Evolutionary conservation across 2,888 invertebrate genomes (phyloP), one percentile per base, ranked within the genome.

Genomic region (Lepeophtheirus nordmannii): DNA sequence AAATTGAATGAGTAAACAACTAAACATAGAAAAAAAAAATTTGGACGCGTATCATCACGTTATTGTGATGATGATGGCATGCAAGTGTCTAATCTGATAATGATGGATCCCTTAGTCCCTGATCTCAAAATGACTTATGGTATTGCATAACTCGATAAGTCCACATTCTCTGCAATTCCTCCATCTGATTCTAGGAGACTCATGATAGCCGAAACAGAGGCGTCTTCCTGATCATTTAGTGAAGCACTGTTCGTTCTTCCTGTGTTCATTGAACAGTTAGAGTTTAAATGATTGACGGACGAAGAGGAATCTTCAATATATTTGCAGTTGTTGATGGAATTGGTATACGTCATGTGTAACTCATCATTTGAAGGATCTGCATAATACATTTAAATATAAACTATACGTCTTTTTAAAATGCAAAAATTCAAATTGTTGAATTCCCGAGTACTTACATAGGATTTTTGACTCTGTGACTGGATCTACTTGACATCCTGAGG

Each of bases 201-300:
- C 89, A 90, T 89, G 71, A 90, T 88, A 70, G 89, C 89, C 1
- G 89, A 88, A 88, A 90, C 89, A 8, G 89, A 87, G 2, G 89
- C 89, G 73, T 90, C 90, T 71, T 89, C 88, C 73, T 86, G 87
- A 56, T 86, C 87, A 72, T 87, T 86, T 58, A 81, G 79, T 0
- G 79, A 76, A 30, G 30, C 30, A 30, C 7, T 7, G 30, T 30
- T 30, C n/a, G 74, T 73, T 23, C 74, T 69, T 20, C 30, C 46
- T n/a, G 62, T 39, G 23, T 41, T 57, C 37, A 62, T 17, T n/a
- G 58, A 40, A 22, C 61, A 38, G 14, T 67, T 68, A 17, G 40
- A 64, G 58, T 23, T 60, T 12, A 12, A 58, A 23, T 11, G 23
- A 10, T 37, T n/a, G 10, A 40, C 20, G 2, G 61, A 20, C 17